Evolutionary conservation across 2,113 vertebrate species (phyloP).

Genomic region (Solea senegalensis): DNA sequence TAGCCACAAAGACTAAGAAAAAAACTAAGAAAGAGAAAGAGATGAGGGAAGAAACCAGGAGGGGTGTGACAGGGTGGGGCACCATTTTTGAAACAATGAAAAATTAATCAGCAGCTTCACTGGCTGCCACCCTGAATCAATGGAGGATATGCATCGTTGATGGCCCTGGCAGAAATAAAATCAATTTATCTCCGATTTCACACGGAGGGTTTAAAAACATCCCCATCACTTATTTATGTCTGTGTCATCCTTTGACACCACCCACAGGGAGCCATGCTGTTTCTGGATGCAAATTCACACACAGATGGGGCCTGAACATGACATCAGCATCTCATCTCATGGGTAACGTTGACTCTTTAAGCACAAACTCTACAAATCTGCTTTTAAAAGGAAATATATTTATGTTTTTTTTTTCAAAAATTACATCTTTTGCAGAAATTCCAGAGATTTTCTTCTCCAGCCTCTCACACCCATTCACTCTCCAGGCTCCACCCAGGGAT

Average conservation of each 20-base stretch:
- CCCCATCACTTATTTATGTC: constrained; percentile 72
- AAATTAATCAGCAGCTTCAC: constrained; percentile 72
- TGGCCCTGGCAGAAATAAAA: constrained; percentile 69
- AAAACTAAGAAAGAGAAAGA: constrained; percentile 35
- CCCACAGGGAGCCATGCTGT: constrained; percentile 29
- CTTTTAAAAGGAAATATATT: too few species aligned
- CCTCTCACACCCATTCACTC: too few species aligned
- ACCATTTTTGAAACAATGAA: constrained; percentile 73
- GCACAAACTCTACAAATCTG: background rate
- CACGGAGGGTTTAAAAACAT: constrained; percentile 72
- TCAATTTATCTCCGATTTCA: constrained; percentile 77
- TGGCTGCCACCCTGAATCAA: constrained; percentile 74
- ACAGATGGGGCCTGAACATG: constrained; percentile 22
- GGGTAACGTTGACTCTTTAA: background rate
- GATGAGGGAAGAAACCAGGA: constrained; percentile 21
- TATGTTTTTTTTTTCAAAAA: too few species aligned
- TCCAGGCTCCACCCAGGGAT: too few species aligned
- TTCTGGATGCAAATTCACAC: constrained; percentile 41
- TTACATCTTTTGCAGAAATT: too few species aligned
- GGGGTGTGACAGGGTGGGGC: background rate
- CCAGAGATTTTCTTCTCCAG: too few species aligned
- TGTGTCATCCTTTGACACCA: constrained; percentile 43
- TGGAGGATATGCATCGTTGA: constrained; percentile 66
- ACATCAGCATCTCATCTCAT: constrained; percentile 5
- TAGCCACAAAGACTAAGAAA: background rate